These are phyloP conservation scores for Diachrysia chrysitis DNA, from an alignment of 2,888 invertebrate species.

Conservation along the genomic window DNA sequence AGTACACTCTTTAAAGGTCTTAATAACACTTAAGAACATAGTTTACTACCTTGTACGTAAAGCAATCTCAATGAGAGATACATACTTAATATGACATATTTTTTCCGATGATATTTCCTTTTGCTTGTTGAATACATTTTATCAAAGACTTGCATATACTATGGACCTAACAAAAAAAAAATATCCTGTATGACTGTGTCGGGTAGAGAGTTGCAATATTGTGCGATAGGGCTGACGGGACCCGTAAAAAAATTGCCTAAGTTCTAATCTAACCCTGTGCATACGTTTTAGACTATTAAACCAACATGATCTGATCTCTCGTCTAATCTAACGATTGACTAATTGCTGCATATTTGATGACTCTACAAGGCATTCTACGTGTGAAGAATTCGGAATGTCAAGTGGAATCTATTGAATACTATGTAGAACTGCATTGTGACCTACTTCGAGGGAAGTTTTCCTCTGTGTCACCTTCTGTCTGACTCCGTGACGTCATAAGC, in stretches of 20 bases:
- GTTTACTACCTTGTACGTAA: background rate
- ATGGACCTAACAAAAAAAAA: background rate
- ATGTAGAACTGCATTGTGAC: slow-evolving; percentile 29
- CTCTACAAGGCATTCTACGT: slow-evolving; percentile 19
- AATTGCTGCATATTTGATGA: slow-evolving; percentile 13
- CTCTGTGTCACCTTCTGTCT: slow-evolving; percentile 34
- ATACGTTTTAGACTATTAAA: too few species aligned
- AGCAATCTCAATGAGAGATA: slow-evolving; percentile 1
- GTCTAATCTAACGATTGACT: too few species aligned
- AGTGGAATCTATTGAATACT: slow-evolving; percentile 30
- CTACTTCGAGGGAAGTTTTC: slow-evolving; percentile 37
- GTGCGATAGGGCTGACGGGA: too few species aligned
- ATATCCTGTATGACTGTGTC: background rate
- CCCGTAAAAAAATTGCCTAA: too few species aligned
- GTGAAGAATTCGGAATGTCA: slow-evolving; percentile 24
- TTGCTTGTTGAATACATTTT: background rate
- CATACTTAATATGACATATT: background rate
- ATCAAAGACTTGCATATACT: too few species aligned
- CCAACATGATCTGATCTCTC: too few species aligned
- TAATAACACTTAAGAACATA: background rate
- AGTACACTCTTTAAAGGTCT: background rate
- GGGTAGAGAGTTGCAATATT: too few species aligned
- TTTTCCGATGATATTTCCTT: background rate
- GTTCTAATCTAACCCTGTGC: too few species aligned
- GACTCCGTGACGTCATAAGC: slow-evolving; percentile 1